Evolutionary conservation across 2,113 vertebrate genomes (phyloP).

Genomic region (Oryzias curvinotus): DNA sequence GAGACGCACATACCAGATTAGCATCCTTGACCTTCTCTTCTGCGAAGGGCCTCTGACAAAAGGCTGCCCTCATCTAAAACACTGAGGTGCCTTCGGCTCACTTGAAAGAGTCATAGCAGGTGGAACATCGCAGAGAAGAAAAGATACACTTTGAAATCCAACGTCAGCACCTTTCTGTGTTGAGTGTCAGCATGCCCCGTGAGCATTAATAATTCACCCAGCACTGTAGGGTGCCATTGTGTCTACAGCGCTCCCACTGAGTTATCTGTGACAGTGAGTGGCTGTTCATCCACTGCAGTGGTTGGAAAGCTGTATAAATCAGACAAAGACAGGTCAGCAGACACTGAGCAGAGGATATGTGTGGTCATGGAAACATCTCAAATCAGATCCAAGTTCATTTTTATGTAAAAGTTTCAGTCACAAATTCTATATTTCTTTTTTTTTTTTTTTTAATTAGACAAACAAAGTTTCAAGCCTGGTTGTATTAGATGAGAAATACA

Average conservation of each 20-base stretch:
- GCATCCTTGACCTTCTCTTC: slow-evolving; percentile 54
- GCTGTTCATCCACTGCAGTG: slow-evolving; percentile 44
- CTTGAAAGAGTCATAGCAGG: slow-evolving; percentile 17
- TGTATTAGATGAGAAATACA: slow-evolving; percentile 3
- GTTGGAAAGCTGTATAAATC: slow-evolving; percentile 38
- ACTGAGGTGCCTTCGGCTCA: slow-evolving; percentile 1
- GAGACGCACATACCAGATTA: slow-evolving; percentile 63
- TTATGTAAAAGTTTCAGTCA: background rate
- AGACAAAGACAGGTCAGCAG: slow-evolving; percentile 36
- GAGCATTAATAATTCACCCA: slow-evolving; percentile 67
- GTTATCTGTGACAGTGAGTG: slow-evolving; percentile 61
- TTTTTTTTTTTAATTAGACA: background rate
- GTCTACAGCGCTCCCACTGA: slow-evolving; percentile 37
- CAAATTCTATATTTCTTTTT: slow-evolving; percentile 28
- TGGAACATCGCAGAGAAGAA: slow-evolving; percentile 7
- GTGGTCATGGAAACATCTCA: slow-evolving; percentile 14
- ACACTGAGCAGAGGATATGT: slow-evolving; percentile 32
- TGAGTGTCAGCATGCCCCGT: slow-evolving; percentile 44
- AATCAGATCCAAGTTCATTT: slow-evolving; percentile 30
- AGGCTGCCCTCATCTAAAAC: slow-evolving; percentile 21
- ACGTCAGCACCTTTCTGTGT: slow-evolving; percentile 34
- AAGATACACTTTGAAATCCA: slow-evolving; percentile 32
- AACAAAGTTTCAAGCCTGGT: background rate
- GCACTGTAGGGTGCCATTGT: slow-evolving; percentile 60
- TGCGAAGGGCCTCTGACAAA: slow-evolving; percentile 8